Conservation (phyloP, 30 jellyfish, hydroid and myxozoan genomes). For the Chrysaora quinquecirrha region DNA sequence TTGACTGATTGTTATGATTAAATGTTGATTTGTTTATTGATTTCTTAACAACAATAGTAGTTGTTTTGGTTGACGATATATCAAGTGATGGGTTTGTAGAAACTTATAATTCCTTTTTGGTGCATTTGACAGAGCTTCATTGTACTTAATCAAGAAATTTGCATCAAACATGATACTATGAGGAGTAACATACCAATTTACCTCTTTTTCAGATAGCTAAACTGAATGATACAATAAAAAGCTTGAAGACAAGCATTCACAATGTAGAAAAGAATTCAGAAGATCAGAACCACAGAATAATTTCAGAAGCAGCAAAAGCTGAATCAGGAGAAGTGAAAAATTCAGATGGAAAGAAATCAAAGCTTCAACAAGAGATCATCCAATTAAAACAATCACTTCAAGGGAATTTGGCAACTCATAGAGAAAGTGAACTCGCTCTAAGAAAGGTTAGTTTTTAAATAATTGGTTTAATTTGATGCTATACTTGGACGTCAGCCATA, state of each 20-base stretch:
- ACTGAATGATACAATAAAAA: conserved; percentile 64
- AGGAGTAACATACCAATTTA: too few relatives aligned
- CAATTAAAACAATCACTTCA: conserved; percentile 81
- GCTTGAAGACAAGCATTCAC: conserved; percentile 72
- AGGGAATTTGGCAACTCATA: conserved; percentile 62
- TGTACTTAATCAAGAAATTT: too few relatives aligned
- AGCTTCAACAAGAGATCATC: conserved; percentile 84
- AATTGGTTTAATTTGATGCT: too few relatives aligned
- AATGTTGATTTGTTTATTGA: too few relatives aligned
- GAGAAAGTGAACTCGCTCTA: conserved; percentile 84
- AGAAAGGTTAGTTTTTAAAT: conserved; percentile 89
- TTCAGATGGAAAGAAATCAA: conserved; percentile 80
- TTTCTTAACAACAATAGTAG: too few relatives aligned
- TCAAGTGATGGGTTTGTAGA: too few relatives aligned
- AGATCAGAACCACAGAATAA: conserved; percentile 66
- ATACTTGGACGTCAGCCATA: too few relatives aligned
- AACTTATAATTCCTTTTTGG: too few relatives aligned
- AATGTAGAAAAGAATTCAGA: conserved; percentile 81
- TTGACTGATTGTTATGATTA: too few relatives aligned
- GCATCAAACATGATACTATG: too few relatives aligned
- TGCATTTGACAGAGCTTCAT: too few relatives aligned
- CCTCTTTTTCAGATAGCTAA: conserved; percentile 52
- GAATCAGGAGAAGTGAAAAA: conserved; percentile 82
- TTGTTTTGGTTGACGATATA: too few relatives aligned
- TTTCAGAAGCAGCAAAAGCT: conserved; percentile 89